Evolutionary conservation across 64 coral and sea anemone species (phyloP).

Genomic region (Actinia equina): DNA sequence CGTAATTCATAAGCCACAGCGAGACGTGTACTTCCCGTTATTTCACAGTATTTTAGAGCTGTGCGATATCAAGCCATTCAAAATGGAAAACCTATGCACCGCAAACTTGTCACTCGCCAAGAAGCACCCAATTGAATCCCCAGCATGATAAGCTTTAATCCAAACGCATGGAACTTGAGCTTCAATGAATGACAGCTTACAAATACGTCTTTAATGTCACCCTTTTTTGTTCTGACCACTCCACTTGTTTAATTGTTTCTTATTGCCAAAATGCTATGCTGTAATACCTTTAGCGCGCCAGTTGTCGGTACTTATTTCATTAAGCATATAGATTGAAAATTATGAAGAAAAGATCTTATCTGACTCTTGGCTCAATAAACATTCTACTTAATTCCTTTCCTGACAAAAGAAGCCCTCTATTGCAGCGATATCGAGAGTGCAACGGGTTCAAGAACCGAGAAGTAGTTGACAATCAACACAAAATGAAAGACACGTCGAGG

Average conservation of each 20-base stretch:
- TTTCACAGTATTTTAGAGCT: neutral
- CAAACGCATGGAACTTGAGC: slow-evolving; percentile 39
- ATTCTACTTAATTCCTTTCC: slow-evolving; percentile 2
- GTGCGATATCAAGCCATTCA: neutral
- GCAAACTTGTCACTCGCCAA: neutral
- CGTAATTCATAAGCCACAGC: neutral
- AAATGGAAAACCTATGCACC: neutral
- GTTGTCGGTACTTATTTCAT: slow-evolving; percentile 12
- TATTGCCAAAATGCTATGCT: neutral
- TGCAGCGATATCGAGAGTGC: neutral
- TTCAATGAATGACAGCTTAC: slow-evolving; percentile 54
- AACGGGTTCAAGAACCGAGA: neutral
- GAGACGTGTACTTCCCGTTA: neutral
- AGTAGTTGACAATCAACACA: slow-evolving; percentile 1
- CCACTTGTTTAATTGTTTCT: slow-evolving; percentile 8
- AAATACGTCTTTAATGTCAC: slow-evolving; percentile 53
- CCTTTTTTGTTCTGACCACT: slow-evolving; percentile 18
- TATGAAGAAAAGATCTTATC: slow-evolving; percentile 16
- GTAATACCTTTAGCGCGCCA: neutral
- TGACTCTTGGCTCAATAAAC: neutral
- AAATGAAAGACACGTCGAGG: neutral
- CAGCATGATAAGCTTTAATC: slow-evolving; percentile 29
- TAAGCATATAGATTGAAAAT: slow-evolving; percentile 19
- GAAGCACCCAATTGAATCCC: slow-evolving; percentile 25
- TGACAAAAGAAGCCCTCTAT: neutral